Percentiles rank a stretch among this genome's conserved stretches.
phyloP scores from a whole-genome alignment of 2,888 invertebrate genomes.

The Ophraella communa region DNA sequence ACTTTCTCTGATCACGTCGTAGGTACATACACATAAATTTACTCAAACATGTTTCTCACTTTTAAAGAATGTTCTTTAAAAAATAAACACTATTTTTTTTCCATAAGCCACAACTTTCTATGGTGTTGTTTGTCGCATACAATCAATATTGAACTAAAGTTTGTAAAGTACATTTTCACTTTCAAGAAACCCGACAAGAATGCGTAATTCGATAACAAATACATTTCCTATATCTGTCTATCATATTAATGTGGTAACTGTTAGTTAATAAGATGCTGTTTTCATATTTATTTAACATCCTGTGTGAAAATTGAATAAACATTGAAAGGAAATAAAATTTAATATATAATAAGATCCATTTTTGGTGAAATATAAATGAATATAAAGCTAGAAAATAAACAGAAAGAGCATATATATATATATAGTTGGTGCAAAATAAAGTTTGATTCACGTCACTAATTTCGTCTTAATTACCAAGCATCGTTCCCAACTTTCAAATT shows the following conservation, averaged over 20 bases:
- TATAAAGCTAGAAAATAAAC: too few relatives aligned
- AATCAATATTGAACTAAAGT: background rate
- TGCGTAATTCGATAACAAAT: background rate
- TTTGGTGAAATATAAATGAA: too few relatives aligned
- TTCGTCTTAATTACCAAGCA: too few relatives aligned
- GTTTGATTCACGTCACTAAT: too few relatives aligned
- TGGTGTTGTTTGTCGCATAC: background rate
- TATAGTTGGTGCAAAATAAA: too few relatives aligned
- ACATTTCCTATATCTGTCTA: background rate
- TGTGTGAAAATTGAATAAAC: background rate
- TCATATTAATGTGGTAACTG: background rate
- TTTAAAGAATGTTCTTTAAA: too few relatives aligned
- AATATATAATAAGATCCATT: too few relatives aligned
- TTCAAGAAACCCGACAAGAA: background rate
- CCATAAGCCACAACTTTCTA: background rate
- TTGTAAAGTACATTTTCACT: background rate
- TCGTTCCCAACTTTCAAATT: too few relatives aligned
- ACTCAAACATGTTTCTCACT: background rate
- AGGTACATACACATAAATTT: background rate
- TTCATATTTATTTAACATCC: background rate
- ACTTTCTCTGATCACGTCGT: constrained; percentile 6
- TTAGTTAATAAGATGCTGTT: background rate
- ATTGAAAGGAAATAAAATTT: too few relatives aligned
- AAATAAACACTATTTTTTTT: background rate
- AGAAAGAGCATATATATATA: too few relatives aligned